Evolutionary conservation across 2,797 vertebrate genomes (phyloP).

Genomic region (Periparus ater): DNA sequence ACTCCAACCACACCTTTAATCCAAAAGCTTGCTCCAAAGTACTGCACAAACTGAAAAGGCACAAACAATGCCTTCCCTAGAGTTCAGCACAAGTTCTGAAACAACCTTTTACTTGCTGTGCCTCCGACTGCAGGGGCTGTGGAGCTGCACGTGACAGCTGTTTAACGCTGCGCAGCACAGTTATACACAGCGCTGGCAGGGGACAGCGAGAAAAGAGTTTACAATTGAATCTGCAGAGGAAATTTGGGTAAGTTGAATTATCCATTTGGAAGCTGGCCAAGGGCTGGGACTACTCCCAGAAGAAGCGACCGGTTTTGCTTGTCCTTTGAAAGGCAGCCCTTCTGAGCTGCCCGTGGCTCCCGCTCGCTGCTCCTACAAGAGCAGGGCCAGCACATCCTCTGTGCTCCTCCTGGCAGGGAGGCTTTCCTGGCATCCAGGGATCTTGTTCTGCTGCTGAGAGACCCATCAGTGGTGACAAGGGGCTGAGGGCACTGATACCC

Average conservation of each 20-base stretch:
- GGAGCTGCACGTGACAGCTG: background rate
- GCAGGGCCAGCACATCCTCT: background rate
- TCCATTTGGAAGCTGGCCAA: constrained; percentile 37
- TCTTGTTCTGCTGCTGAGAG: background rate
- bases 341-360: background rate
- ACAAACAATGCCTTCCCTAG: background rate
- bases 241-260: constrained; percentile 54
- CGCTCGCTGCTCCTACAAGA: accelerated
- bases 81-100: background rate
- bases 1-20: background rate
- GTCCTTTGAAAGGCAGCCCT: background rate
- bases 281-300: constrained; percentile 8
- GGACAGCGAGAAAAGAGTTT: constrained; percentile 23
- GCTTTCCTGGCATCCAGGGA: background rate
- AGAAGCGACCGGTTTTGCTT: background rate
- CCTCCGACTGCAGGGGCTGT: background rate
- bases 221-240: constrained; percentile 54
- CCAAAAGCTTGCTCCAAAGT: background rate
- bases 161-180: background rate
- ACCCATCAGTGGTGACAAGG: accelerated
- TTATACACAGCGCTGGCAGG: background rate
- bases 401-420: background rate
- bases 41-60: background rate
- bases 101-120: background rate
- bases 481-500: background rate